Conservation (phyloP, 2,888 invertebrate species). For the Hemaris fuciformis region DNA sequence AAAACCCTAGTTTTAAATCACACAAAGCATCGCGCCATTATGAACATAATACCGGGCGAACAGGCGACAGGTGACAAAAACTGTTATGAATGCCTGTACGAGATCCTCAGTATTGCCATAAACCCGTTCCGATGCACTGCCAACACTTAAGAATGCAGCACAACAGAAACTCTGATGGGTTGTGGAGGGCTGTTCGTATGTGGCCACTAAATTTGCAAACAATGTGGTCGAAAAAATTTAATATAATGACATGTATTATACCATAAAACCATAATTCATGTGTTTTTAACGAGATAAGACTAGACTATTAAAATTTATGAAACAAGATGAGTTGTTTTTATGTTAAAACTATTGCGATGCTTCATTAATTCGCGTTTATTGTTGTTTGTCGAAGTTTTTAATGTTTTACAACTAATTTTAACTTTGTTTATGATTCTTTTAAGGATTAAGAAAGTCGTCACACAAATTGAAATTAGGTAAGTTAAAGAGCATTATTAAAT, state of each 20-base stretch:
- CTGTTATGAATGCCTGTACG: constrained; percentile 65
- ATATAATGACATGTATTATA: not conserved
- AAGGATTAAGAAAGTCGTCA: too few relatives aligned
- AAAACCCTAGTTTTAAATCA: constrained; percentile 43
- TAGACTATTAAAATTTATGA: too few relatives aligned
- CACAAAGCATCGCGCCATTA: constrained; percentile 45
- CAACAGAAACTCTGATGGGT: constrained; percentile 36
- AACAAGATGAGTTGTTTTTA: too few relatives aligned
- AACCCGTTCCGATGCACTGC: constrained; percentile 60
- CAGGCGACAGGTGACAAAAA: constrained; percentile 69
- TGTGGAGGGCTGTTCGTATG: constrained; percentile 25
- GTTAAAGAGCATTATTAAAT: too few relatives aligned
- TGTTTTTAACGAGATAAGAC: too few relatives aligned
- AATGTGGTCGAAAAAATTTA: not conserved
- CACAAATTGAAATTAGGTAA: too few relatives aligned
- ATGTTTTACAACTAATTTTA: too few relatives aligned
- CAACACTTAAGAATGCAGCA: constrained; percentile 58
- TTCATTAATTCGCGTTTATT: too few relatives aligned
- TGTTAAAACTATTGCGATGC: too few relatives aligned
- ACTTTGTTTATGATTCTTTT: too few relatives aligned
- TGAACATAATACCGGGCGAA: constrained; percentile 49
- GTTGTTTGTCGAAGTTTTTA: too few relatives aligned
- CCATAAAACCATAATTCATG: not conserved
- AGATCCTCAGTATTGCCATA: constrained; percentile 55
- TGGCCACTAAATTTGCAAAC: constrained; percentile 27